phyloP scores from a whole-genome alignment of 2,113 vertebrate species.

The Datnioides undecimradiatus region DNA sequence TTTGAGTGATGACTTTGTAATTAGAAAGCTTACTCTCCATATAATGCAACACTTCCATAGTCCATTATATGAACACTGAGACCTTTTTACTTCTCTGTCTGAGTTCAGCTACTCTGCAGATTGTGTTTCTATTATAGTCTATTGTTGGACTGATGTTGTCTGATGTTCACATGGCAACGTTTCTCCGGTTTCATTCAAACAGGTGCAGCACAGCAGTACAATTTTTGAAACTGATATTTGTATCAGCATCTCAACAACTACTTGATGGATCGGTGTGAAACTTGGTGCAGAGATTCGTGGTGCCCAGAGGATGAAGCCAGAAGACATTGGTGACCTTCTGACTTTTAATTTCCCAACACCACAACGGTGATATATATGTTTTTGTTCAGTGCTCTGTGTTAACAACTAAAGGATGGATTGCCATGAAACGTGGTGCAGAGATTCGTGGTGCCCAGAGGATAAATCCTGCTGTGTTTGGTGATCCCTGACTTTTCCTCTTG shows the following conservation, averaged over 20 bases:
- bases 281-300: too few relatives aligned
- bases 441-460: not conserved
- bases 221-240: not conserved
- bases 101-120: not conserved
- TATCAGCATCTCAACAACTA: not conserved
- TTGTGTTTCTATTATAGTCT: not conserved
- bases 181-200: not conserved
- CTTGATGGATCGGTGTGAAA: too few relatives aligned
- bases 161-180: not conserved
- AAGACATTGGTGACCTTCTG: too few relatives aligned
- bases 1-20: slow-evolving; percentile 35
- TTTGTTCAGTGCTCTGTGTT: not conserved
- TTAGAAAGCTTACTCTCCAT: slow-evolving; percentile 22
- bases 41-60: slow-evolving; percentile 8
- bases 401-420: not conserved
- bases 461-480: not conserved
- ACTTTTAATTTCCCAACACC: not conserved
- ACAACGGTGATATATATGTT: not conserved
- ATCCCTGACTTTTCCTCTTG: too few relatives aligned
- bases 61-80: not conserved
- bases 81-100: not conserved
- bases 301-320: not conserved
- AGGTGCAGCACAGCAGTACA: not conserved
- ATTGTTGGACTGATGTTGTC: not conserved
- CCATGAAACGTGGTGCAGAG: not conserved